Conservation (phyloP, 2,888 invertebrate genomes). For the Carpatolechia fugitivella region DNA sequence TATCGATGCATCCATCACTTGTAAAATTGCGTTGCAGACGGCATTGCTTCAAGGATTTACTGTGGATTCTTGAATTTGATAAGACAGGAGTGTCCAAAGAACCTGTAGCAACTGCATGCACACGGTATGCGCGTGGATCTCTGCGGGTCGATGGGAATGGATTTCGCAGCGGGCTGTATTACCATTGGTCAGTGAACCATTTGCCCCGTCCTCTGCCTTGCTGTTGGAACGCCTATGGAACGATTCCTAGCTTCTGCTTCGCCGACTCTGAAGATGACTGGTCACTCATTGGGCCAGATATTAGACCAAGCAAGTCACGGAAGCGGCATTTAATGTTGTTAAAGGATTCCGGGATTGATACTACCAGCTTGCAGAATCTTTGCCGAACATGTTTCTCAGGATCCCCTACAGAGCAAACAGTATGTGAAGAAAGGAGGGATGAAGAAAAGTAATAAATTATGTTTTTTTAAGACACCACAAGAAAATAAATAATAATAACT, state of each 20-base stretch:
- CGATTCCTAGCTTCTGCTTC: too few relatives aligned
- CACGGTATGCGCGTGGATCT: neutral
- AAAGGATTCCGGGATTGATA: too few relatives aligned
- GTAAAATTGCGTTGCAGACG: neutral
- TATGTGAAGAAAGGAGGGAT: too few relatives aligned
- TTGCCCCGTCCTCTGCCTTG: neutral
- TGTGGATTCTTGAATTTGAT: neutral
- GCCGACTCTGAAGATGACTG: neutral
- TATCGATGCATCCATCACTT: neutral
- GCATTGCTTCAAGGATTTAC: neutral
- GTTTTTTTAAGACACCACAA: too few relatives aligned
- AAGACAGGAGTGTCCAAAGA: neutral
- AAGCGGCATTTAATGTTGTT: too few relatives aligned
- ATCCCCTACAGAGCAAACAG: too few relatives aligned
- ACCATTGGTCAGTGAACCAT: neutral
- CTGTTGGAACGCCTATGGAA: too few relatives aligned
- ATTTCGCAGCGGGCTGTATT: neutral
- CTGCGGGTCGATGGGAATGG: neutral
- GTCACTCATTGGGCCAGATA: neutral
- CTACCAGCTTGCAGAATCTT: too few relatives aligned
- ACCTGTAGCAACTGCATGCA: neutral
- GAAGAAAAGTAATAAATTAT: too few relatives aligned
- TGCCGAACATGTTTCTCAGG: too few relatives aligned
- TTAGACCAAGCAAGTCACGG: too few relatives aligned
- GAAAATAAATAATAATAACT: too few relatives aligned